Evolutionary conservation across 1,140 invertebrate genomes (phyloP), one percentile per base, ranked within the genome.

Genomic region (Apis mellifera): DNA sequence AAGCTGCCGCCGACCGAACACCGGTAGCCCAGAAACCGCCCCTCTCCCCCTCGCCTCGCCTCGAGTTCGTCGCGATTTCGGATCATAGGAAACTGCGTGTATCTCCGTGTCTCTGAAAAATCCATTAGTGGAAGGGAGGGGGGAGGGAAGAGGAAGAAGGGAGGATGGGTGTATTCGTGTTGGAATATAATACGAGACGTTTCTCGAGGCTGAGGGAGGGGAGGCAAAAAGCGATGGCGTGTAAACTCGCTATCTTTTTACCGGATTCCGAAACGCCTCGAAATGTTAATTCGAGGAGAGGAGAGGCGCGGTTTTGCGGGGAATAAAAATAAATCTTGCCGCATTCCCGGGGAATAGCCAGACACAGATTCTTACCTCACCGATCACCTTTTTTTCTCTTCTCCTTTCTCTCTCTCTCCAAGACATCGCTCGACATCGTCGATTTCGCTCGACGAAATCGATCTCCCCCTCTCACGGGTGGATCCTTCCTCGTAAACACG

Each of bases 21-120:
- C 93, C 92, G 87, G 93, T 93, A 93, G 93, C 92, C 92, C 85
- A n/a, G 87, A 91, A 90, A 90, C 90, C 91, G 86, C 90, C 88
- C 90, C 91, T 90, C 91, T 91, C 91, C 92, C 89, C 92, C 26
- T 92, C 90, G 80, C 82, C 54, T 64, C 50, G 23, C 64, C 9
- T 3, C 62, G 62, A 64, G 2, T 7, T 7, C 4, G 32, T 2
- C 32, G 32, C 32, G 32, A 42, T 42, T 42, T 13, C 52, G 12
- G 52, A 52, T 52, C 50, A 42, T 42, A 17, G 23, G n/a, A 71
- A 54, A 19, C 19, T 1, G 13, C 42, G 64, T 23, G n/a, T 54
- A 54, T 26, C 54, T 59, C 9, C 26, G 8, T 9, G 71, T 74
- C 48, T 92, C 90, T 90, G 90, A 92, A 92, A 92, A 92, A 92